Evolutionary conservation across 2,113 vertebrate genomes (phyloP), one percentile per base, ranked within the genome.

Genomic region (Platycercus adscitus): DNA sequence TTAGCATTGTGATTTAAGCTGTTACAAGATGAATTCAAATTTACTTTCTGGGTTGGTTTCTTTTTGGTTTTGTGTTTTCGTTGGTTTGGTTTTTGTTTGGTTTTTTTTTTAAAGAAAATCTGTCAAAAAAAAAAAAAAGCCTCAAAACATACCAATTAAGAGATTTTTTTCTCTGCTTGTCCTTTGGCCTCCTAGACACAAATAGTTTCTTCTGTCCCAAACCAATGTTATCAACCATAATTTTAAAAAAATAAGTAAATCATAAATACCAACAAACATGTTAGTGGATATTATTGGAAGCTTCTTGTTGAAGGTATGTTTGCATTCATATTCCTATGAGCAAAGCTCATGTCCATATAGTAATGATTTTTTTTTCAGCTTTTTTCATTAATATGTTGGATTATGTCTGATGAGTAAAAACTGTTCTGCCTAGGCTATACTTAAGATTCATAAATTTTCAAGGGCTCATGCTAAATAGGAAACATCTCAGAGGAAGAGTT

Each of bases 1-100:
- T 35, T 65, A 1, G 1, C 35, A 14, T 52, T 0, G 0, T 0
- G 3, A 31, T 43, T 86, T 63, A 47, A 75, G 26, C 9, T 60
- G 31, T 11, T 46, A 7, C 16, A 25, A 21, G 11, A 47, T 56
- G 29, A 73, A 37, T 69, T 86, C 25, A 46, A 29, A 10, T 66
- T 52, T 63, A 15, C 12, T 56, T 69, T 63, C 44, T 3, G 1
- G 56, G 33, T 10, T 58, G 13, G 33, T 58, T 58, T 58, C 56
- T n/a, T 23, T n/a, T n/a, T n/a, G 13, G 55, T 23, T 58, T 21
- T n/a, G 20, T 58, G 31, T 21, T n/a, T 58, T n/a, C n/a, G 4
- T 23, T 58, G 20, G 20, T n/a, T 58, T 58, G 55, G 4, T 56
- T 56, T 21, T n/a, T n/a, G 19, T 55, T 33, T 12, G 4, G 4